Evolutionary conservation across 2,888 invertebrate genomes (phyloP).

Genomic region (Ferrisia virgata): DNA sequence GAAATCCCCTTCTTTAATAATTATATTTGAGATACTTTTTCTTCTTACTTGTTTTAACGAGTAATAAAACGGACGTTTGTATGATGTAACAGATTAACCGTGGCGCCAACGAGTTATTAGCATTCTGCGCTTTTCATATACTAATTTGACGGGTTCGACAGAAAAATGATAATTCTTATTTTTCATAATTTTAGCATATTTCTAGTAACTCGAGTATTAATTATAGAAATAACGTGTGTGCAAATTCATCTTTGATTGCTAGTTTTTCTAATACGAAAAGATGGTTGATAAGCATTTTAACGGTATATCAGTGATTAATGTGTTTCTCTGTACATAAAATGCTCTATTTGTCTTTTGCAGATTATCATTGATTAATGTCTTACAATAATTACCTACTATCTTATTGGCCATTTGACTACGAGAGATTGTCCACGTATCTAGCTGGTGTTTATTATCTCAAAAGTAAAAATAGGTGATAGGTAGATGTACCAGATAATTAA

Average conservation of each 20-base stretch:
- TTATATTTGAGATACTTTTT: conserved; percentile 16
- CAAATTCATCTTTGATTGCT: not conserved
- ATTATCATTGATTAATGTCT: not conserved
- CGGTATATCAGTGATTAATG: not conserved
- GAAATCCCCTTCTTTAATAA: conserved; percentile 1
- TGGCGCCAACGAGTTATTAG: not conserved
- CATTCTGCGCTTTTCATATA: not conserved
- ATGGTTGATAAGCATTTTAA: not conserved
- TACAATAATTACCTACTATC: not conserved
- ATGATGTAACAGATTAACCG: not conserved
- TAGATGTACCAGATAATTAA: too few species aligned
- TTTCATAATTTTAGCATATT: not conserved
- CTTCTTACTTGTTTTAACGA: not conserved
- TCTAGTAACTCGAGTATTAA: not conserved
- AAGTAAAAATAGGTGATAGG: too few species aligned
- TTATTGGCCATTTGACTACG: not conserved
- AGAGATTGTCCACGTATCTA: too few species aligned
- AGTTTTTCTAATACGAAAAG: not conserved
- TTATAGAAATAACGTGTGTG: not conserved
- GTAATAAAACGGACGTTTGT: not conserved
- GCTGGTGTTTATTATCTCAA: too few species aligned
- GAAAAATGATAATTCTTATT: not conserved
- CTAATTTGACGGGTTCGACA: not conserved
- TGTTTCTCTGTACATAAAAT: not conserved
- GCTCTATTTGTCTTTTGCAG: not conserved